Evolutionary conservation across 2,888 invertebrate species (phyloP), one percentile per base, ranked within the genome.

Genomic region (Dynastes hyllus): DNA sequence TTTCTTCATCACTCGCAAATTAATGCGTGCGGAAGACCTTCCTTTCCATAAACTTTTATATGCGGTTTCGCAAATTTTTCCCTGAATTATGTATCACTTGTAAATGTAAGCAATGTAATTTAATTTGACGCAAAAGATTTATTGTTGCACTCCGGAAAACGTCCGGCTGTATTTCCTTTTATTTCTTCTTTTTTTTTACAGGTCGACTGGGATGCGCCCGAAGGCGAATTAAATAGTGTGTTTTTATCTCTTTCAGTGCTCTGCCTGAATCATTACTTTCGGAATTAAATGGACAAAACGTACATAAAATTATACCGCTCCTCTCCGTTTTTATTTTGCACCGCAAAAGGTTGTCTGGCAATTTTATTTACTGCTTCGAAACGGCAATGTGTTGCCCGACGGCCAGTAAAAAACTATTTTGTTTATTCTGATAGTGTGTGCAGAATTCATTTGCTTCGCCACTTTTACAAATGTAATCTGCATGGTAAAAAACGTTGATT

Each of bases 41-140:
- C 27, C 32, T 63, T 67, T 45, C 50, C 45, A 50, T 27, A 67
- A 40, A 67, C 45, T 67, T 67, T 67, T 67, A 67, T 67, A 13
- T 67, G 45, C 27, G 51, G 73, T 45, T 75, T 13, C 45, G 45
- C 27, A 61, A 75, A 75, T 75, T 75, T 71, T 65, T 73, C 63
- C 22, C 32, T 78, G 78, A 78, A 78, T 78, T 78, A 78, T 71
- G 78, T 65, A 78, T 70, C 70, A 78, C 69, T 69, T 78, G 67
- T 63, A 67, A 78, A 78, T 78, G 71, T 61, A 78, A 61, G 29
- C 63, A 40, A 71, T 45, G 29, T 78, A 78, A 78, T 78, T 78
- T 78, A 78, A 78, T 77, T 77, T 58, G 77, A 66, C 66, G n/a
- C 40, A 50, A 75, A 75, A 40, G 73, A 75, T 75, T 75, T 77